Evolutionary conservation across 2,113 vertebrate species (phyloP), one percentile per base, ranked within the genome.

Genomic region (Smithornis capensis): DNA sequence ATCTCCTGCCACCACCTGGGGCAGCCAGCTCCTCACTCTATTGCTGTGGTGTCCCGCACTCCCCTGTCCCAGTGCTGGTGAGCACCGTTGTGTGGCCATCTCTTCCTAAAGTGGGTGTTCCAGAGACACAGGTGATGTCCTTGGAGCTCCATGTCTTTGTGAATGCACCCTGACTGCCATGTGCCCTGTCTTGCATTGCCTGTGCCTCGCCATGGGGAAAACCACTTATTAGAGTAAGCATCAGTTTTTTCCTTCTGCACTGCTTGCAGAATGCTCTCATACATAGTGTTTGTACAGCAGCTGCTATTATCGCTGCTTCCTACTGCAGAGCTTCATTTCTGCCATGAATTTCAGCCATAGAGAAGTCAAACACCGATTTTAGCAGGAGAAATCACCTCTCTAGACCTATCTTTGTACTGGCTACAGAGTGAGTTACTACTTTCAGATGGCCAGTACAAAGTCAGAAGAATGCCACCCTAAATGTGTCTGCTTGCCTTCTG

Each of bases 271-370:
- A 7, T 59, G 18, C 19, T 81, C 38, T 82, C 17, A 19, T 10
- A 22, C 3, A 7, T 4, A 3, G 10, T 71, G 19, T 38, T 16
- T 16, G 16, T 49, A 28, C 0, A 2, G 14, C 6, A 40, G 55
- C 19, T 59, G 33, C 10, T 65, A 16, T 27, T 68, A 11, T 13
- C 67, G 37, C 40, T 87, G 33, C 38, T 83, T 77, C 25, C 42
- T n/a, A 2, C 21, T 29, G 59, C 19, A 62, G 23, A 62, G 8
- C 53, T 75, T 55, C 1, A 33, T 38, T 84, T 84, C 53, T 77
- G 16, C 22, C 17, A 21, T 18, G 23, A 56, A 42, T 47, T 76
- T 67, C 79, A 76, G 37, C 25, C 29, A 28, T 7, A 11, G 27
- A 38, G 56, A 87, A 71, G 42, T 38, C 59, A 88, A 57, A 31